Evolutionary conservation across 2,888 invertebrate species (phyloP), one percentile per base, ranked within the genome.

Genomic region (Euphydryas editha): DNA sequence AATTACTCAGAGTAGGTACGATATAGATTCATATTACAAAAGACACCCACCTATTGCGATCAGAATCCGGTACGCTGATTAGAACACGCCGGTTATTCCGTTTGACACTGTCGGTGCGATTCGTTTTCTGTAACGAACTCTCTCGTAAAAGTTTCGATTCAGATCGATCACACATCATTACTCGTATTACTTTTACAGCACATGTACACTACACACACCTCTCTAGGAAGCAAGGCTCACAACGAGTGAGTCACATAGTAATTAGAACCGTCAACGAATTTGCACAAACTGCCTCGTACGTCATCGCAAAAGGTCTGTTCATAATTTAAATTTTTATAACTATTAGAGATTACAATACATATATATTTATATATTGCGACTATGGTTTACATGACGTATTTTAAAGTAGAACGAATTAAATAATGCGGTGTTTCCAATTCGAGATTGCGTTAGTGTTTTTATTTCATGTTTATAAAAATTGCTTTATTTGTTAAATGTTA

Each of bases 51-150:
- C 86, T 83, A 72, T 81, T 73, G 18, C 72, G 57, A 37, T 83
- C 76, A 0, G 83, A 75, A 36, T 88, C 85, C 20, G 90, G 90
- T 8, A 89, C 62, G 51, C 78, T 78, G 46, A 91, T 89, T 59
- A 88, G 77, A 0, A 91, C 90, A 72, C 90, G 89, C 7, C 82
- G 79, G 65, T 81, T 81, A 60, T 76, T 84, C 62, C 75, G 81
- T 57, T 76, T 80, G 10, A 69, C 75, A n/a, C 71, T 69, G n/a
- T 59, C 67, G 15, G 74, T 68, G 44, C 67, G 76, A 1, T 79
- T 81, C 1, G 81, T 77, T 62, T 81, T 81, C 72, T 81, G 85
- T 73, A 90, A 54, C 1, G 90, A 87, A 73, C 87, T 88, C 64
- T 81, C 80, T 49, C 81, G 77, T 51, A 91, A 61, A 8, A 89